phyloP scores from a whole-genome alignment of 2,113 vertebrate species.

The Microcebus griseorufus region DNA sequence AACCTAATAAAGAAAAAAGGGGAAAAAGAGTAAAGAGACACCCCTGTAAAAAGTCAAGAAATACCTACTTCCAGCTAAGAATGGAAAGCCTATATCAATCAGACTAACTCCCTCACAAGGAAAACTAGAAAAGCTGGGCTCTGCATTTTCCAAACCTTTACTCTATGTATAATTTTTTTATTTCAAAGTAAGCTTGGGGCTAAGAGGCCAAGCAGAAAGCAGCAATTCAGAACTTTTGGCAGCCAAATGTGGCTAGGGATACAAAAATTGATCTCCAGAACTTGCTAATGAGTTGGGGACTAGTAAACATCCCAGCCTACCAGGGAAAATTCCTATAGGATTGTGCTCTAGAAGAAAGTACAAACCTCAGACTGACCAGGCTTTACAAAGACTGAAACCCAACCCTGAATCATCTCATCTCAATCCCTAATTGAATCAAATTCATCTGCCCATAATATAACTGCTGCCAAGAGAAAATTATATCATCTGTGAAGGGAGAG shows the following conservation, averaged over 20 bases:
- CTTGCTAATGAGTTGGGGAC: not conserved
- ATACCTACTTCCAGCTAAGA: not conserved
- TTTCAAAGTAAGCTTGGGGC: not conserved
- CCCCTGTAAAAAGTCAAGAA: not conserved
- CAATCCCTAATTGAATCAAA: not conserved
- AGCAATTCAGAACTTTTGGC: not conserved
- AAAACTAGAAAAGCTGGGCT: not conserved
- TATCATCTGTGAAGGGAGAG: not conserved
- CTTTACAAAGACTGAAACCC: not conserved
- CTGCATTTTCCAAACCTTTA: not conserved
- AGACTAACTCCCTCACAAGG: not conserved
- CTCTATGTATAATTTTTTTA: not conserved
- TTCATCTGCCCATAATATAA: not conserved
- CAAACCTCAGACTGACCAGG: not conserved
- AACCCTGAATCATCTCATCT: not conserved
- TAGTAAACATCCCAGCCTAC: not conserved
- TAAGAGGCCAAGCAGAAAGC: not conserved
- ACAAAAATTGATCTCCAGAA: not conserved
- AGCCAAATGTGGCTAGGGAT: not conserved
- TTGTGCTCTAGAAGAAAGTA: not conserved
- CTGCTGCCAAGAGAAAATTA: not conserved
- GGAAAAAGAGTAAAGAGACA: not conserved
- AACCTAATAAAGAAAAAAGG: not conserved
- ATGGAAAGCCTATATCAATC: not conserved
- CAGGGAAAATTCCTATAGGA: not conserved